Percentiles rank a stretch among this genome's conserved stretches.
These are phyloP conservation scores for Nycteola revayana DNA, from an alignment of 2,888 invertebrate genomes.

Conservation along the genomic window DNA sequence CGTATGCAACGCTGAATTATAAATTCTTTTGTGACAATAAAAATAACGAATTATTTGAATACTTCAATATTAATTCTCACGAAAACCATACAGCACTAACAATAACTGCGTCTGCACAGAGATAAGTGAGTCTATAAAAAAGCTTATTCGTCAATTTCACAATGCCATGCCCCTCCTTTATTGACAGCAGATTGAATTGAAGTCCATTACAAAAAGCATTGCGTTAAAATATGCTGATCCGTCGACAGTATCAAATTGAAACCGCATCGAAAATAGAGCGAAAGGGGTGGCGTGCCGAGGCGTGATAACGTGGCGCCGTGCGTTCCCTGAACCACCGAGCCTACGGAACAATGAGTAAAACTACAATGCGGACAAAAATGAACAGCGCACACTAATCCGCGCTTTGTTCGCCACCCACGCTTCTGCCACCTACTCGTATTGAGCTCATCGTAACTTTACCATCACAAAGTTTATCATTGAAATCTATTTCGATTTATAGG, in stretches of 20 bases:
- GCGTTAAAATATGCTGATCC: conserved; percentile 74
- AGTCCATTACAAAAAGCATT: conserved; percentile 52
- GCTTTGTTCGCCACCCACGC: conserved; percentile 47
- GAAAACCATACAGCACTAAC: too few species aligned
- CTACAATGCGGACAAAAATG: conserved; percentile 56
- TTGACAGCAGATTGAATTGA: conserved; percentile 60
- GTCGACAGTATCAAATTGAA: conserved; percentile 65
- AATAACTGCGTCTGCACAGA: too few species aligned
- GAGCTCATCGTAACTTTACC: too few species aligned
- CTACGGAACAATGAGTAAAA: conserved; percentile 23
- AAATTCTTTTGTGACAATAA: too few species aligned
- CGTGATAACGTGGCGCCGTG: conserved; percentile 62
- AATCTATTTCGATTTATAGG: too few species aligned
- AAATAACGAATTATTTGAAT: too few species aligned
- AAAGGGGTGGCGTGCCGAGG: conserved; percentile 63
- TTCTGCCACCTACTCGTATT: conserved; percentile 35
- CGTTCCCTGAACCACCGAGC: too few species aligned
- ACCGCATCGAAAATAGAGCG: conserved; percentile 55
- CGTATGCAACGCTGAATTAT: too few species aligned
- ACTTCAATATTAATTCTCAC: too few species aligned
- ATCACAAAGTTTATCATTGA: too few species aligned
- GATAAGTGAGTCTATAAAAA: too few species aligned
- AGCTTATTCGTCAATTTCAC: conserved; percentile 17
- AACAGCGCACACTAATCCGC: conserved; percentile 65
- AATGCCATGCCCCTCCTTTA: conserved; percentile 55